A percentile compares a stretch with the other conserved stretches of the same genome.
Evolutionary conservation across 2,113 vertebrate species (phyloP).

Genomic region (Pteronura brasiliensis): DNA sequence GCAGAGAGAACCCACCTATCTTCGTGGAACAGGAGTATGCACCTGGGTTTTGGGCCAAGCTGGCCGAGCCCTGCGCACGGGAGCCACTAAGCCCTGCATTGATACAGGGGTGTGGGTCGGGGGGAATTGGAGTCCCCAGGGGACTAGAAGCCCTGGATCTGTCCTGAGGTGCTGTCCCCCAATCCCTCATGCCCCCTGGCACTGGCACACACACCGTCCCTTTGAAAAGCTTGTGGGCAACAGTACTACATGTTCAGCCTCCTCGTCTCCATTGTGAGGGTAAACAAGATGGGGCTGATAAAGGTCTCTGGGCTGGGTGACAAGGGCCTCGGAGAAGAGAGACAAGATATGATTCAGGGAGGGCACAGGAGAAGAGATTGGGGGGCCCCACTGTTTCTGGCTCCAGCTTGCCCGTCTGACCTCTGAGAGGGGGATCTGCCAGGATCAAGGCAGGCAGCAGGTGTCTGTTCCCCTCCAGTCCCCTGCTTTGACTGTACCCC

Average conservation of each 20-base stretch:
- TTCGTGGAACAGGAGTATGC: neutral
- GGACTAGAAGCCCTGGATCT: neutral
- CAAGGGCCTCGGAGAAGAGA: neutral
- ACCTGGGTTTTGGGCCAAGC: neutral
- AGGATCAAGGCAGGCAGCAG: neutral
- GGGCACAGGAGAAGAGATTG: neutral
- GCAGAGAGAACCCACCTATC: neutral
- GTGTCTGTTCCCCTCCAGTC: neutral
- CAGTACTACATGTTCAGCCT: too few relatives aligned
- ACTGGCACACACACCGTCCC: rapidly evolving
- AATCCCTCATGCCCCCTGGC: rapidly evolving
- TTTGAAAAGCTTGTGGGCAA: neutral
- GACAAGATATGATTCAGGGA: neutral
- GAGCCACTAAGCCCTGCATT: neutral
- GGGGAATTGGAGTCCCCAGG: neutral
- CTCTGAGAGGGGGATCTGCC: neutral
- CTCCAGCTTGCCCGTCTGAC: neutral
- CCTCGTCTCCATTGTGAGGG: neutral
- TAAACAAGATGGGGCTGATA: neutral
- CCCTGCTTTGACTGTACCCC: neutral
- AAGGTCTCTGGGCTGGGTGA: neutral
- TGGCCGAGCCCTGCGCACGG: neutral
- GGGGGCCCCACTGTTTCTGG: neutral
- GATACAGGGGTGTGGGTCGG: neutral
- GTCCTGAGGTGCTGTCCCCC: neutral